phyloP scores from a whole-genome alignment of 2,113 vertebrate genomes.

The Ceyx melanurus region DNA sequence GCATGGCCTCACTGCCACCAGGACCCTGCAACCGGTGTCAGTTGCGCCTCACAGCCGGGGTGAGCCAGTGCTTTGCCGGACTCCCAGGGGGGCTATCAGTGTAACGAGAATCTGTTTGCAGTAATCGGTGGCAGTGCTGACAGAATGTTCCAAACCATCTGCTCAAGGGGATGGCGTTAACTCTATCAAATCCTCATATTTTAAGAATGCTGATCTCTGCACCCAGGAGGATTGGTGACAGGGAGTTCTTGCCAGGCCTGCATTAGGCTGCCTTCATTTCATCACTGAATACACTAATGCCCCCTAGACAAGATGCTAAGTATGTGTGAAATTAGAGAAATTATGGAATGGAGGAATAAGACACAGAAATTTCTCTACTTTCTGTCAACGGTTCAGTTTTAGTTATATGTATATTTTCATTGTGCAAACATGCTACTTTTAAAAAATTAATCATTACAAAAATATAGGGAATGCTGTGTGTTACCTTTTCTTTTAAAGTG shows the following conservation, averaged over 20 bases:
- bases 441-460: not conserved
- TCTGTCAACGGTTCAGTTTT: not conserved
- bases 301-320: constrained; percentile 53
- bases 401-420: not conserved
- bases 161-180: constrained; percentile 85
- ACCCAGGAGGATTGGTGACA: constrained; percentile 80
- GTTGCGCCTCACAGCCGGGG: constrained; percentile 12
- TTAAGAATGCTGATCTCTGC: constrained; percentile 86
- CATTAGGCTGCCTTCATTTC: constrained; percentile 74
- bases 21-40: not conserved
- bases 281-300: constrained; percentile 54
- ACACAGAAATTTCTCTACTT: not conserved
- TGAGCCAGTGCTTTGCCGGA: constrained; percentile 64
- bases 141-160: constrained; percentile 96
- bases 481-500: not conserved
- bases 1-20: not conserved
- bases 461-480: not conserved
- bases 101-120: constrained; percentile 89
- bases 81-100: constrained; percentile 88
- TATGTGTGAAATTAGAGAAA: constrained; percentile 48
- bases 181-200: constrained; percentile 91
- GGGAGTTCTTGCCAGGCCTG: constrained; percentile 73
- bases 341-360: not conserved
- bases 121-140: constrained; percentile 91
- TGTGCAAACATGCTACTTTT: accelerated